Conservation (phyloP, 2,888 invertebrate genomes). For the Chrysolina oricalcia region DNA sequence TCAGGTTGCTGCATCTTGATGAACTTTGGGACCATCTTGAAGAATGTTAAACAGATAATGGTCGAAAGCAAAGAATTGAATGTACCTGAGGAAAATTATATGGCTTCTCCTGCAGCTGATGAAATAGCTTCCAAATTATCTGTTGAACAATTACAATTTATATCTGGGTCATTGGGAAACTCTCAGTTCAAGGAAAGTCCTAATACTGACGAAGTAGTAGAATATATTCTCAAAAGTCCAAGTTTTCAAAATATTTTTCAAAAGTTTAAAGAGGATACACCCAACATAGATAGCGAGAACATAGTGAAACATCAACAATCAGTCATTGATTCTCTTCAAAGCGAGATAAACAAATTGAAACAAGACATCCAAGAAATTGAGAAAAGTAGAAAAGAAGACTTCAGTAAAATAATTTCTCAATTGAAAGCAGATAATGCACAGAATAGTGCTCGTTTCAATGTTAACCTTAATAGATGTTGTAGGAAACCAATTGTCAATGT, state of each 20-base stretch:
- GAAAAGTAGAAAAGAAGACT: slow-evolving; percentile 49
- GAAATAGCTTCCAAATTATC: slow-evolving; percentile 62
- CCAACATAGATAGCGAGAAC: slow-evolving; percentile 2
- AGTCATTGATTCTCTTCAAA: slow-evolving; percentile 57
- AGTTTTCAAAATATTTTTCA: slow-evolving; percentile 59
- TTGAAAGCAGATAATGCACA: slow-evolving; percentile 53
- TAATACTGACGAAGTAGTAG: slow-evolving; percentile 68
- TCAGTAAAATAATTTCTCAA: slow-evolving; percentile 57
- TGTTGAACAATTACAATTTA: slow-evolving; percentile 67
- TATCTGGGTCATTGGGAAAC: slow-evolving; percentile 65
- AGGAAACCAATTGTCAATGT: slow-evolving; percentile 63
- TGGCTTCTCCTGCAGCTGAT: slow-evolving; percentile 53
- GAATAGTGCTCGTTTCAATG: slow-evolving; percentile 49
- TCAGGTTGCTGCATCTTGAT: slow-evolving; percentile 68
- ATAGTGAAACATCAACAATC: slow-evolving; percentile 49
- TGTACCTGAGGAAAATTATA: slow-evolving; percentile 58
- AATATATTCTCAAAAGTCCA: slow-evolving; percentile 66
- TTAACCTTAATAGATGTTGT: slow-evolving; percentile 65
- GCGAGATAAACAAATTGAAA: slow-evolving; percentile 75
- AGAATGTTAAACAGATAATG: slow-evolving; percentile 30
- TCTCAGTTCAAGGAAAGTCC: slow-evolving; percentile 59
- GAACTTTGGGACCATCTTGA: slow-evolving; percentile 59
- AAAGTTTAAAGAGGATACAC: slow-evolving; percentile 49
- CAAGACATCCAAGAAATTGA: slow-evolving; percentile 71
- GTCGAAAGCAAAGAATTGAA: slow-evolving; percentile 57